Evolutionary conservation across 1,140 invertebrate species (phyloP), one percentile per base, ranked within the genome.

Genomic region (Triops longicaudatus): DNA sequence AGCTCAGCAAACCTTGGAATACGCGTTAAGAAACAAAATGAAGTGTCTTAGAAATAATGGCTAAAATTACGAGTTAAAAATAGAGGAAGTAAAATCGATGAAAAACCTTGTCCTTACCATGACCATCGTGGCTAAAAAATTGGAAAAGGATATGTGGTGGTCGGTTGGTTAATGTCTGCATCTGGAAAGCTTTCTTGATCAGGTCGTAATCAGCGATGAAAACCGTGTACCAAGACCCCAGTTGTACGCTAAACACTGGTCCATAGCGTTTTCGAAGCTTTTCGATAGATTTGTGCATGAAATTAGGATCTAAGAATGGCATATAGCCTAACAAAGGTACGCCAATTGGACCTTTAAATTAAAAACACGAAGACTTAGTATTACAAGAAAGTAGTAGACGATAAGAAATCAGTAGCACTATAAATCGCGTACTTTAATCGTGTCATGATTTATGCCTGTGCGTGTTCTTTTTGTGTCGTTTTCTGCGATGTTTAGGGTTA

Each of bases 161-260:
- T 42, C 74, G 14, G 26, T 41, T 17, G 10, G 11, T 50, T 14
- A 75, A 31, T 17, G 27, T 26, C 26, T 41, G 27, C 10, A 41
- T 27, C 11, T 27, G 37, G 11, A 75, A n/a, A 43, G 74, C 0
- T 75, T 75, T 75, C 37, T 44, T 41, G 11, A 75, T 75, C 11
- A 75, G 37, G 37, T 75, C 74, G 37, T 75, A 75, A 42, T 75
- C 74, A 22, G 74, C 14, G 37, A 75, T 75, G n/a, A 75, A 22
- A 31, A 75, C 74, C 4, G 41, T 43, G 0, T 14, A 43, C 74
- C 74, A 75, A 1, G 74, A 75, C 17, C 74, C 74, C 9, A 75
- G 17, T 44, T 75, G 74, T 12, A 75, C 0, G 14, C 37, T 75
- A 75, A 75, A 27, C 0, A 75, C 26, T 9, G 74, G 74, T 31